Conservation (phyloP, 2,888 invertebrate species). For the Megastigmus dorsalis region DNA sequence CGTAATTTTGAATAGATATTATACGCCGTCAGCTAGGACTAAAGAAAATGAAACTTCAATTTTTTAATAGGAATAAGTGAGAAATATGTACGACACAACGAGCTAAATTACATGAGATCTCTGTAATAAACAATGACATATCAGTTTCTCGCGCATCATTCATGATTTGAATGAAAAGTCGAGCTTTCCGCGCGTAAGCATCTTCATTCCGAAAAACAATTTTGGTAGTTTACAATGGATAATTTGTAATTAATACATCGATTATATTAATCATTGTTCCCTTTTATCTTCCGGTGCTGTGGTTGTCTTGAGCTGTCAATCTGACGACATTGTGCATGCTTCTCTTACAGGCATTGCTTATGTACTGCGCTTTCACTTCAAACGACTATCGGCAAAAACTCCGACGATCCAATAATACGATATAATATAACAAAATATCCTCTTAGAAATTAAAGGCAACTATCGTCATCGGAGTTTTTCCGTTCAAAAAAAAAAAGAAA, state of each 20-base stretch:
- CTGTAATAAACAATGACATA: too few relatives aligned
- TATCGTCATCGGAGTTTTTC: conserved; percentile 4
- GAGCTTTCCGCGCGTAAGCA: not conserved
- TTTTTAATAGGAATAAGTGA: too few relatives aligned
- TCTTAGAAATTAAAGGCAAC: too few relatives aligned
- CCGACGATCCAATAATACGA: not conserved
- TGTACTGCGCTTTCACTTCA: not conserved
- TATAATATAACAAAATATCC: too few relatives aligned
- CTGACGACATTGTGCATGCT: conserved; percentile 27
- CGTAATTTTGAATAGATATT: too few relatives aligned
- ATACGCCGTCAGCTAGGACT: too few relatives aligned
- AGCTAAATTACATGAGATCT: too few relatives aligned
- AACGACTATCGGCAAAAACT: not conserved
- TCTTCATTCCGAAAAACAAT: not conserved
- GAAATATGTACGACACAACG: too few relatives aligned
- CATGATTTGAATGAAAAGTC: not conserved
- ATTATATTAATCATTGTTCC: not conserved
- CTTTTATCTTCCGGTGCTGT: not conserved
- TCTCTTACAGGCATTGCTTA: not conserved
- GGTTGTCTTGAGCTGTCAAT: not conserved
- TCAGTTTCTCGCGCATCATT: too few relatives aligned
- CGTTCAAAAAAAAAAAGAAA: too few relatives aligned
- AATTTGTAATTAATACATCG: not conserved
- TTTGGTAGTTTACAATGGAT: not conserved
- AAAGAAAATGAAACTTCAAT: too few relatives aligned